phyloP scores from a whole-genome alignment of 2,113 vertebrate species.

The Rhagologus leucostigma region DNA sequence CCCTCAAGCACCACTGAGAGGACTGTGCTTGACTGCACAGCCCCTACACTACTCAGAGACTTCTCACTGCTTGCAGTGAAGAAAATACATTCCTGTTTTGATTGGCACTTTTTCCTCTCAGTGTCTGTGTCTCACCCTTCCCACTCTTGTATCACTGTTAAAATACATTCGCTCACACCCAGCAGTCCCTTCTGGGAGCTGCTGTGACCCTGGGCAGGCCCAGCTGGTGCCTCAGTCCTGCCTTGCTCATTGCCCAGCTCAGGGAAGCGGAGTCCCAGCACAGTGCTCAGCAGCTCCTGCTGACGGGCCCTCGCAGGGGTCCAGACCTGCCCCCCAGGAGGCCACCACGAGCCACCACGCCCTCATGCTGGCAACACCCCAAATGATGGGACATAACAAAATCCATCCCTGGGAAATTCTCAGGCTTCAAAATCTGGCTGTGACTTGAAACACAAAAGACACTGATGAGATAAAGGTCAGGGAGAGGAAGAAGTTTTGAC shows the following conservation, averaged over 20 bases:
- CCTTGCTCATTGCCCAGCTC: fast-evolving
- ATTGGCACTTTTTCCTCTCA: not conserved
- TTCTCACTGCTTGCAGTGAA: not conserved
- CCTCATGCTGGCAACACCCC: not conserved
- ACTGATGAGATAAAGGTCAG: not conserved
- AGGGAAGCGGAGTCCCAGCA: not conserved
- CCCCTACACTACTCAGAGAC: not conserved
- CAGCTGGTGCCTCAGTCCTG: not conserved
- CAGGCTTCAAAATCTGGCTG: not conserved
- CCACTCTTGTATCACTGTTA: not conserved
- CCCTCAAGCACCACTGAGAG: not conserved
- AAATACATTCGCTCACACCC: not conserved
- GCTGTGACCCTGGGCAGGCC: not conserved
- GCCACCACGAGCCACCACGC: not conserved
- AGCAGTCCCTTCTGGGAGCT: not conserved
- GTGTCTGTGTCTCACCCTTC: not conserved
- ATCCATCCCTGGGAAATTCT: not conserved
- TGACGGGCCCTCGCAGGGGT: not conserved
- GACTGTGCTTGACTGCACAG: not conserved
- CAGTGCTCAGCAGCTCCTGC: not conserved
- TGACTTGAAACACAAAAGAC: not conserved
- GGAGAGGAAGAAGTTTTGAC: not conserved
- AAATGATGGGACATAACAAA: not conserved
- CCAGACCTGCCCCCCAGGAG: not conserved
- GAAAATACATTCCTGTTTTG: not conserved